These are phyloP conservation scores for Palythoa grandis DNA, from an alignment of 92 coral and sea anemone species.

Conservation along the genomic window DNA sequence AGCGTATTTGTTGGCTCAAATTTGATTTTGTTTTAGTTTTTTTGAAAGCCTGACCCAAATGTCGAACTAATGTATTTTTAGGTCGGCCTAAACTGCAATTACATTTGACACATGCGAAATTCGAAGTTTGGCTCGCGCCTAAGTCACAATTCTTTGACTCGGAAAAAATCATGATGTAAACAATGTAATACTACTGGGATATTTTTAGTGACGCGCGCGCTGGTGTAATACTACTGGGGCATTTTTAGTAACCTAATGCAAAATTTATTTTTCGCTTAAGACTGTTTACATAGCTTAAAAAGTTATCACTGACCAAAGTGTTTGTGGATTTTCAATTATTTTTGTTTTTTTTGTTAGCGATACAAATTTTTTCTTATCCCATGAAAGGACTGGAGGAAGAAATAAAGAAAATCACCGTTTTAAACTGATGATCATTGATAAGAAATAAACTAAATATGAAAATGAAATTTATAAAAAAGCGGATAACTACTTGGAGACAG, in stretches of 20 bases:
- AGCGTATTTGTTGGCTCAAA: conserved; percentile 6
- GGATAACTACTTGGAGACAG: not conserved
- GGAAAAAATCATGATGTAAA: too few species aligned
- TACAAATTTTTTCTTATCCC: not conserved
- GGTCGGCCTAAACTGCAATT: too few species aligned
- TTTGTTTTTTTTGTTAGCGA: not conserved
- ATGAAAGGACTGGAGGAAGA: not conserved
- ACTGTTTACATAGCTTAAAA: not conserved
- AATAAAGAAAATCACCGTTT: not conserved
- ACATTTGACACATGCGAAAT: too few species aligned
- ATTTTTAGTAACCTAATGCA: not conserved
- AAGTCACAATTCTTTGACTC: too few species aligned
- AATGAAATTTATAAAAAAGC: not conserved
- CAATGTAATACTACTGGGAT: too few species aligned
- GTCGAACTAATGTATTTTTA: too few species aligned
- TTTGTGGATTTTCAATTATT: not conserved
- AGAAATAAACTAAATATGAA: not conserved
- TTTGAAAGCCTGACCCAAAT: not conserved
- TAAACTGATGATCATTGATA: not conserved
- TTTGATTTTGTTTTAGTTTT: conserved; percentile 3
- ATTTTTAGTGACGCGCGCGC: too few species aligned
- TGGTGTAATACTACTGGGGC: too few species aligned
- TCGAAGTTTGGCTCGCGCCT: too few species aligned
- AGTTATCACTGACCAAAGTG: not conserved
- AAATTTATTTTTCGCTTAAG: not conserved